Evolutionary conservation across 1,140 invertebrate genomes (phyloP), one percentile per base, ranked within the genome.

Genomic region (Vollenhovia emeryi): DNA sequence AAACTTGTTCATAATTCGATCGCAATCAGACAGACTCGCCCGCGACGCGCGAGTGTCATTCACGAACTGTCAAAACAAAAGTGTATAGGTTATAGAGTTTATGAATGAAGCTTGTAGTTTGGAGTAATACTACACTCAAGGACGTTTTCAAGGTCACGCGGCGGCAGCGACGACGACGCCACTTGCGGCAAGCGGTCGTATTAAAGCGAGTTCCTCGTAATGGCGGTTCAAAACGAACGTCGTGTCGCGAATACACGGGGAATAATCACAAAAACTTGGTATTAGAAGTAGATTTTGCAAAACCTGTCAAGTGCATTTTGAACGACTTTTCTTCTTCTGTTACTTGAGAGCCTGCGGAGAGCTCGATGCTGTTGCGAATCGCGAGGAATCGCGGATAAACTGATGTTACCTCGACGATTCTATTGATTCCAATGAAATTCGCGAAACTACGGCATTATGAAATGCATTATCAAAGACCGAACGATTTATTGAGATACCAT

Each of bases 11-110:
- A 83, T 86, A 68, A 82, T 86, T 71, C 36, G n/a, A 43, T 57
- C 24, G 52, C 33, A 27, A 45, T 64, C 66, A 43, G 69, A 57
- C 6, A 24, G 50, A 50, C 15, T 78, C 9, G 8, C 27, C 60
- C 15, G 24, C 21, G 13, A 3, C 13, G 33, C 18, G 18, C 27
- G 24, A 60, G 13, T 73, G 57, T 83, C 84, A 79, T 84, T 80
- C 45, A 24, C 11, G 43, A 82, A 45, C 62, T 87, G 75, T 89
- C 87, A 89, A 89, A 88, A 89, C 68, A 55, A 50, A 59, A 33
- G 2, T 2, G 21, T 75, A 78, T 9, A 15, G 43, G 40, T 69
- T 69, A 69, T 48, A n/a, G 24, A 24, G 9, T 24, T 57, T 21
- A 71, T 80, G 21, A 52, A 30, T 43, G 52, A 6, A 55, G 18